Conservation (phyloP, 2,797 vertebrate species). For the Xiphophorus birchmanni region DNA sequence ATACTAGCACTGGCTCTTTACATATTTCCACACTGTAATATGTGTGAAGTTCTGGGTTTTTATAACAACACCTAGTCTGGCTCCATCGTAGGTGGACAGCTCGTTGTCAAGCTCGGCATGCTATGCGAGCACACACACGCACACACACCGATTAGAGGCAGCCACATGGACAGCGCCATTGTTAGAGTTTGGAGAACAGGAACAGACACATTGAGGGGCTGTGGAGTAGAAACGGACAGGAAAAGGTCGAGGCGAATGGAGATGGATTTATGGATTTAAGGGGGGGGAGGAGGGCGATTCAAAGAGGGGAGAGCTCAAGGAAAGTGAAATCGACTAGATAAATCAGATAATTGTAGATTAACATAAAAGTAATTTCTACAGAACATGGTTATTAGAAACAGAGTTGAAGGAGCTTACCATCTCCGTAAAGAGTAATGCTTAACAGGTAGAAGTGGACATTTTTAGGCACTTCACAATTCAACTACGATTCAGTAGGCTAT, state of each 20-base stretch:
- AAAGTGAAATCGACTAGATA: neutral
- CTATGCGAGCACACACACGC: neutral
- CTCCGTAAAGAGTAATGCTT: neutral
- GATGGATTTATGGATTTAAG: conserved; percentile 43
- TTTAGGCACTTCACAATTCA: neutral
- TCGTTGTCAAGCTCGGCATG: conserved; percentile 55
- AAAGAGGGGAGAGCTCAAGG: conserved; percentile 31
- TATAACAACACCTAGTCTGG: conserved; percentile 45
- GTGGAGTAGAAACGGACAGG: conserved; percentile 36
- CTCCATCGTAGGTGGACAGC: conserved; percentile 68
- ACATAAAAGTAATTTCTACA: neutral
- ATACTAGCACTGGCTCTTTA: neutral
- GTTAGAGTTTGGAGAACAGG: conserved; percentile 60
- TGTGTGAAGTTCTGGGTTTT: conserved; percentile 38
- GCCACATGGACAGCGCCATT: conserved; percentile 52
- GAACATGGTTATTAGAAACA: neutral
- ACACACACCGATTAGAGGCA: neutral
- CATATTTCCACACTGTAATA: conserved; percentile 14
- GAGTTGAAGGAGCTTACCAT: neutral
- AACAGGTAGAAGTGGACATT: neutral
- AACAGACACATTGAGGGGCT: conserved; percentile 25
- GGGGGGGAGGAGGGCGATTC: neutral
- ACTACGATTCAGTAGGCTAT: neutral
- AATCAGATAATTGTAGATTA: neutral
- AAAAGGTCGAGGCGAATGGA: conserved; percentile 18